Percentiles rank a stretch among this genome's conserved stretches.
Conservation (phyloP, 2,797 vertebrate genomes). For the Periparus ater region DNA sequence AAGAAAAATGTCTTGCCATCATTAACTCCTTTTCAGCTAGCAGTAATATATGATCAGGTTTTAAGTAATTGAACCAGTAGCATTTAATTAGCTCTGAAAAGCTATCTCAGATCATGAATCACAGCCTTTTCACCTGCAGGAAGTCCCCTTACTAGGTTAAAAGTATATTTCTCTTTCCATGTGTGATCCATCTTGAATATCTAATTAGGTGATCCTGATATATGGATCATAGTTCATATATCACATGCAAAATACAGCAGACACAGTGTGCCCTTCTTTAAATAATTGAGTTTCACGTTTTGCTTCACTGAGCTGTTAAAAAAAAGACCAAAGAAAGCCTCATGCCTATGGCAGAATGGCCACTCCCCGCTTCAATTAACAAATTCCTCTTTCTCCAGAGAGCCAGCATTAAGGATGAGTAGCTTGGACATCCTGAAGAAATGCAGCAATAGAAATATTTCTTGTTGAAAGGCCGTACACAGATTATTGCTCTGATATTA, state of each 20-base stretch:
- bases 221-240: neutral
- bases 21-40: slow-evolving; percentile 59
- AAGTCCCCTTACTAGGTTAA: slow-evolving; percentile 14
- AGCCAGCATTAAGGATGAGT: neutral
- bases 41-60: slow-evolving; percentile 49
- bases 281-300: neutral
- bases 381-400: neutral
- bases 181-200: slow-evolving; percentile 51
- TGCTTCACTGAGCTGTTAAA: neutral
- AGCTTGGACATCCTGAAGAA: neutral
- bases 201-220: slow-evolving; percentile 25
- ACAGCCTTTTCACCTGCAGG: slow-evolving; percentile 34
- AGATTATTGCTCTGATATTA: neutral
- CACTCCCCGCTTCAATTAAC: neutral
- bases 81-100: slow-evolving; percentile 70
- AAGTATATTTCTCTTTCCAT: slow-evolving; percentile 49
- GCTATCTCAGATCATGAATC: slow-evolving; percentile 49
- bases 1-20: slow-evolving; percentile 48
- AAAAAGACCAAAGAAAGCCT: neutral
- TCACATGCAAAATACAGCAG: neutral
- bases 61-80: slow-evolving; percentile 65
- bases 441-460: neutral
- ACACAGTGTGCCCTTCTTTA: neutral
- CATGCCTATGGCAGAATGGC: neutral
- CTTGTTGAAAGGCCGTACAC: neutral